Evolutionary conservation across 1,140 invertebrate genomes (phyloP).

Genomic region (Euschistus heros): DNA sequence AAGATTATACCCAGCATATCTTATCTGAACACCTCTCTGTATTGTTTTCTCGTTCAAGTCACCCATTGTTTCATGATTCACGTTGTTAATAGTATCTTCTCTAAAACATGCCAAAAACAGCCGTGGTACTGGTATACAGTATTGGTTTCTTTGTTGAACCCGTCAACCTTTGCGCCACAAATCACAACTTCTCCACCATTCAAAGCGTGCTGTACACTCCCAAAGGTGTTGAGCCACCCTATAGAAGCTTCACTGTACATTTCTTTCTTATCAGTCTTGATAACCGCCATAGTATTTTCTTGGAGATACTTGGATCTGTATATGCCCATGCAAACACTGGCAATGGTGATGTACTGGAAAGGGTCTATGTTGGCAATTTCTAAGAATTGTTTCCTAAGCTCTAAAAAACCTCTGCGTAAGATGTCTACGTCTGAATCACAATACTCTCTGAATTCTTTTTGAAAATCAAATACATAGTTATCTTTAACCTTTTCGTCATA

Average conservation of each 20-base stretch:
- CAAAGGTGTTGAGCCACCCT: not conserved
- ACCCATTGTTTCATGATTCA: not conserved
- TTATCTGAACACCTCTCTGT: not conserved
- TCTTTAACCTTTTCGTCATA: not conserved
- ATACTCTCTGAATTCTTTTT: not conserved
- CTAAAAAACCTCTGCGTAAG: not conserved
- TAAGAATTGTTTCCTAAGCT: not conserved
- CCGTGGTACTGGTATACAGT: not conserved
- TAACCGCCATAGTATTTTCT: not conserved
- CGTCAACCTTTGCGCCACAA: not conserved
- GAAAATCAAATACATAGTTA: not conserved
- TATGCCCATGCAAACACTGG: not conserved
- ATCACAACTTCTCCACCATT: not conserved
- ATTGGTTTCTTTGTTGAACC: not conserved
- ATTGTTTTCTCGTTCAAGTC: not conserved
- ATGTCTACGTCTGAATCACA: not conserved
- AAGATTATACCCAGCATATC: not conserved
- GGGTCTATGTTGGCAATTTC: not conserved
- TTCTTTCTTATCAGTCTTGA: not conserved
- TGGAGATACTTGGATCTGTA: not conserved
- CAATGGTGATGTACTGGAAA: not conserved
- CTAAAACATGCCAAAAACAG: not conserved
- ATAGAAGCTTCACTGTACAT: not conserved
- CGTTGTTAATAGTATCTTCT: not conserved
- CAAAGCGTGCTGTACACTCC: not conserved